Evolutionary conservation across 2,888 invertebrate genomes (phyloP), one percentile per base, ranked within the genome.

Genomic region (Acanthopleura granulata): DNA sequence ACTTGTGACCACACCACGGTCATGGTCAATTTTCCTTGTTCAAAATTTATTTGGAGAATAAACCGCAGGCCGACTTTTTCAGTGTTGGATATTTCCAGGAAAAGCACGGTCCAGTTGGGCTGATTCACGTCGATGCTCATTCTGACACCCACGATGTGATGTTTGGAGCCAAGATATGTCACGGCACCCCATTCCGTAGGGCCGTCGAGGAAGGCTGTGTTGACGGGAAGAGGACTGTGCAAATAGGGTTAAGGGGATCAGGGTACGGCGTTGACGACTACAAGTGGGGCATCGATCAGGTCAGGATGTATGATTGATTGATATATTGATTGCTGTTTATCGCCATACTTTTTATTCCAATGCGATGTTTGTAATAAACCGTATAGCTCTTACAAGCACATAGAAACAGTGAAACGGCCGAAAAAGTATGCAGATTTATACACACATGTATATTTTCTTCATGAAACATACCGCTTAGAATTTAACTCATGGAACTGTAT

Each of bases 71-170:
- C 40, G 3, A 40, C 40, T 40, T 40, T 61, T 22, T 61, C 25
- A 22, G n/a, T 61, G 9, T 25, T 69, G 22, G 22, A 6, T 51
- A 1, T 62, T 74, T 75, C 18, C 77, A 89, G 89, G 89, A 88
- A 74, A 88, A 87, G 51, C 81, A 89, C 81, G 90, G 91, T 0
- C 86, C 89, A 0, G 89, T 91, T 12, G 90, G 90, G 14, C 78
- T 90, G 77, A 82, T 91, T 6, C 91, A 91, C 75, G 82, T 91
- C 0, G 91, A 91, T 78, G 91, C 91, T 30, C 91, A 91, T 79
- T 79, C 84, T 0, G 91, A 91, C 78, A 87, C 87, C 0, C 84
- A 80, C 50, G 89, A 90, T 73, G 75, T 77, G 0, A 88, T 88
- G 87, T 79, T 86, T 29, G 88, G 86, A 0, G 88, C 86, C 74